Conservation (phyloP, 2,797 vertebrate species). For the Psittacula echo region DNA sequence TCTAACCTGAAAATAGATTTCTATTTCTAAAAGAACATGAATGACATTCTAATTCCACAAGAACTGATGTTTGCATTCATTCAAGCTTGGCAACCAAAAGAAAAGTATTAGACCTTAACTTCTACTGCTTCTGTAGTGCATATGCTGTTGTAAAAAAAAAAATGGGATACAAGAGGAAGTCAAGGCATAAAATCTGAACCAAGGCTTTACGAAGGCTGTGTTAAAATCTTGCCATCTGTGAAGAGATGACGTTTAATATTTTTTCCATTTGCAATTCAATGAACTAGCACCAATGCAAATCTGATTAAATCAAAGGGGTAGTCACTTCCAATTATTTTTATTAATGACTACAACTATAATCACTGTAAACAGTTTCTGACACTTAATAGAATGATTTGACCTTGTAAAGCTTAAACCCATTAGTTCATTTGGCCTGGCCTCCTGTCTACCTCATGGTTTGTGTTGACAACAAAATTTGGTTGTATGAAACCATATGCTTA, state of each 20-base stretch:
- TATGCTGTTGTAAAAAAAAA: background rate
- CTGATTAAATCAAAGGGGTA: constrained; percentile 30
- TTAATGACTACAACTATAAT: constrained; percentile 41
- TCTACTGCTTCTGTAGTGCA: background rate
- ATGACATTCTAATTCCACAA: background rate
- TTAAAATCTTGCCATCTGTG: constrained; percentile 27
- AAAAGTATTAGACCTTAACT: background rate
- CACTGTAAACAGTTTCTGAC: constrained; percentile 35
- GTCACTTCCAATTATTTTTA: constrained; percentile 54
- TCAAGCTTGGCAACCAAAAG: background rate
- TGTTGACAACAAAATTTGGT: background rate
- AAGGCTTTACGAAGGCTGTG: background rate
- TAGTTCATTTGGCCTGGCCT: constrained; percentile 26
- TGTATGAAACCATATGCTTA: background rate
- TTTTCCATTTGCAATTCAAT: constrained; percentile 30
- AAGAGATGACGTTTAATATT: constrained; percentile 24
- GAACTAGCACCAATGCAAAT: background rate
- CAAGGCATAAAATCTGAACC: background rate
- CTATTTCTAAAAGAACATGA: background rate
- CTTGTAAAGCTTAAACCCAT: background rate
- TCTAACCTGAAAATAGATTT: background rate
- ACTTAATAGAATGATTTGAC: constrained; percentile 32
- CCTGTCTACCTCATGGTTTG: background rate
- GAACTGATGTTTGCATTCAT: background rate
- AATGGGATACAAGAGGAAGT: background rate